Percentiles rank a stretch among this genome's conserved stretches.
These are phyloP conservation scores for Medauroidea extradentata DNA, from an alignment of 1,140 invertebrate species.

Conservation along the genomic window DNA sequence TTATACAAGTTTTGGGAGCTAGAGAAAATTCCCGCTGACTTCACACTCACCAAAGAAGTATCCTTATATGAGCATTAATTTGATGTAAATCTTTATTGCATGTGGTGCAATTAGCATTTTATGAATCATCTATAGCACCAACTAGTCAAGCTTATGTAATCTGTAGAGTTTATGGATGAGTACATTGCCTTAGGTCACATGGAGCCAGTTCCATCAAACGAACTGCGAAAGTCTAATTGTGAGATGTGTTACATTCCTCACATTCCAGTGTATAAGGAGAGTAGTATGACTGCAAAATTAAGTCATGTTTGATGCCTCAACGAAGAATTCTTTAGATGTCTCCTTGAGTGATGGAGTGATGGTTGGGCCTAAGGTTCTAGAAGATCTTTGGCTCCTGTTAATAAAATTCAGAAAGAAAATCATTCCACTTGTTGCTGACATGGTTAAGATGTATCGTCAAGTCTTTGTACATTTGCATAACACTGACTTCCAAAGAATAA, in stretches of 20 bases:
- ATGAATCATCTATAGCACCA: no score
- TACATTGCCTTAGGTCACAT: no score
- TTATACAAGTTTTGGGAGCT: no score
- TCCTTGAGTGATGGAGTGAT: slow-evolving; percentile 22
- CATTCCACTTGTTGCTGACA: slow-evolving; percentile 20
- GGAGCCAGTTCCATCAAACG: no score
- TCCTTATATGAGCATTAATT: no score
- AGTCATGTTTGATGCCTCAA: slow-evolving; percentile 24
- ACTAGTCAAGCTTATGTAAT: no score
- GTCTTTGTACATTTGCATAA: neutral
- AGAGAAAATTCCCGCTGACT: no score
- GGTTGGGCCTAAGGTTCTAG: slow-evolving; percentile 15
- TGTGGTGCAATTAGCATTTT: no score
- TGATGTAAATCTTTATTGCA: no score
- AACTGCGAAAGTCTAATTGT: no score
- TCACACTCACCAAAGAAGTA: no score
- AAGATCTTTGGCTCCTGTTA: slow-evolving; percentile 8
- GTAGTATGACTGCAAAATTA: slow-evolving; percentile 17
- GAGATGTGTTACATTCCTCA: slow-evolving; percentile 15
- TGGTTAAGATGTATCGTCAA: slow-evolving; percentile 22
- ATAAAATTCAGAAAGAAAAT: slow-evolving; percentile 10
- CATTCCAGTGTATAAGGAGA: slow-evolving; percentile 18
- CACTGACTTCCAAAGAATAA: slow-evolving; percentile 10
- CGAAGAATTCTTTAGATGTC: slow-evolving; percentile 7
- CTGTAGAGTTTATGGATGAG: no score